Evolutionary conservation across 2,113 vertebrate species (phyloP).

Genomic region (Mus spicilegus): DNA sequence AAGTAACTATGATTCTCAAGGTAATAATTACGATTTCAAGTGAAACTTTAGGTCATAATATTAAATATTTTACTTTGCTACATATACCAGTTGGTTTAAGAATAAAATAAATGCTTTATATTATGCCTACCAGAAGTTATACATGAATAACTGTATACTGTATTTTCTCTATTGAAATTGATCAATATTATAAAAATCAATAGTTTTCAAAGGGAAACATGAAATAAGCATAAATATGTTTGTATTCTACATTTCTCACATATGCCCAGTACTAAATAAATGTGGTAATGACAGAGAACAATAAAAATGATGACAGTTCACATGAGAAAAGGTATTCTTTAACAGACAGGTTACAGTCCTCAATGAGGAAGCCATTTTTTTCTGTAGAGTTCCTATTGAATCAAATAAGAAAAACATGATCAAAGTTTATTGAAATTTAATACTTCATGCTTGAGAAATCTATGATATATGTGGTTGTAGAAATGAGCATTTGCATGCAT

Average conservation of each 20-base stretch:
- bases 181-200: background rate
- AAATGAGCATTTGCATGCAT: background rate
- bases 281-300: background rate
- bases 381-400: background rate
- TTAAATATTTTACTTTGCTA: conserved; percentile 1
- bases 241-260: background rate
- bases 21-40: background rate
- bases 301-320: background rate
- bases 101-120: background rate
- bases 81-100: background rate
- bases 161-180: background rate
- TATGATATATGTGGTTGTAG: background rate
- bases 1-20: background rate
- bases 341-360: background rate
- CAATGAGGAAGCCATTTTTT: background rate
- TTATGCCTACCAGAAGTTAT: background rate
- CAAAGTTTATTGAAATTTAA: background rate
- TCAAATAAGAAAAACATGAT: background rate
- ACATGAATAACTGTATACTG: background rate
- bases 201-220: background rate
- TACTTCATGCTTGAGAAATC: background rate
- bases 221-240: background rate
- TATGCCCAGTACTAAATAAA: background rate
- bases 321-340: background rate
- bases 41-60: background rate